phyloP scores from a whole-genome alignment of 2,797 vertebrate genomes.

The Acanthiza pusilla region DNA sequence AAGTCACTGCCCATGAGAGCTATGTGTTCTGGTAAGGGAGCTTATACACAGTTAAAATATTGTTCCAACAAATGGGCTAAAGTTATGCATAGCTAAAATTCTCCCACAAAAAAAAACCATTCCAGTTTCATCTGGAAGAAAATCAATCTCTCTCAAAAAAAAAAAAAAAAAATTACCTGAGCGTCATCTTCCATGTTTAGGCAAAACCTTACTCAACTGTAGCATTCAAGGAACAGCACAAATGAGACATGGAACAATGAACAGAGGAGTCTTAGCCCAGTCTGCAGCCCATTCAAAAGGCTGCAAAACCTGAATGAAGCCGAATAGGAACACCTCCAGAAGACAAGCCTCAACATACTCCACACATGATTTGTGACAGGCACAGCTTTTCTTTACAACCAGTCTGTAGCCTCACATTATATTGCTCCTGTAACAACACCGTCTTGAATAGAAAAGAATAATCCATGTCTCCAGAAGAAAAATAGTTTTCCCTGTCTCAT shows the following conservation, averaged over 20 bases:
- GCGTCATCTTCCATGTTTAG: background rate
- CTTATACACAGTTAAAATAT: background rate
- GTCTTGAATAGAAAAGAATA: background rate
- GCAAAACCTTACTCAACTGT: background rate
- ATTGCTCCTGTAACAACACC: background rate
- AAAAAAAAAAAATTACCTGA: background rate
- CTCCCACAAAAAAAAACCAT: background rate
- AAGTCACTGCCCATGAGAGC: background rate
- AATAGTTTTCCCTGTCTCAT: background rate
- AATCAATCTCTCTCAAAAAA: background rate
- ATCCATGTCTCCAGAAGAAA: background rate
- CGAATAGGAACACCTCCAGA: background rate
- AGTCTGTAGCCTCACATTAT: background rate
- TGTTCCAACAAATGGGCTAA: background rate
- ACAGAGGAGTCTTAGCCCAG: rapidly evolving
- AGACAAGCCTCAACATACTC: background rate
- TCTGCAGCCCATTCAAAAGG: background rate
- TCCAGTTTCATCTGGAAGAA: background rate
- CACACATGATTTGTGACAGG: background rate
- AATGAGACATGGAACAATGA: background rate
- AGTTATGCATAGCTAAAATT: background rate
- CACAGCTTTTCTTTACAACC: background rate
- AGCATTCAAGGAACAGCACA: background rate
- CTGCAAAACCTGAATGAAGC: background rate
- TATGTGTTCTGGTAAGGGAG: background rate